phyloP scores from a whole-genome alignment of 1,140 invertebrate genomes.

The Aplysia californica region DNA sequence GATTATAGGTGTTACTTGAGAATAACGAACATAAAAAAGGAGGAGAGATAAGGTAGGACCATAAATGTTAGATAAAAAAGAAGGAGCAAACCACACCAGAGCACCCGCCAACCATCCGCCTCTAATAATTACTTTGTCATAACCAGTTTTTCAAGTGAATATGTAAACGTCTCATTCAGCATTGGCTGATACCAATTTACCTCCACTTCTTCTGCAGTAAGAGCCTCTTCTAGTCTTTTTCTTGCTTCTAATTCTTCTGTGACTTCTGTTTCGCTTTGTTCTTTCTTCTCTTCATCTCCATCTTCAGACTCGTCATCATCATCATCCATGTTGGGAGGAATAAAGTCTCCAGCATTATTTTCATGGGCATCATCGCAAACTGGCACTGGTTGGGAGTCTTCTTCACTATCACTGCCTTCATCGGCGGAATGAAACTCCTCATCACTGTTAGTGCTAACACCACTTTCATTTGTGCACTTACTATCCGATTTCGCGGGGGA shows the following conservation, averaged over 20 bases:
- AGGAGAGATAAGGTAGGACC: not conserved
- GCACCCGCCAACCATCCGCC: no score
- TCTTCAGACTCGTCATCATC: not conserved
- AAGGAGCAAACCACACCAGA: not conserved
- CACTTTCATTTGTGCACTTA: no score
- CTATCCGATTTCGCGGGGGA: no score
- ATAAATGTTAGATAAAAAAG: not conserved
- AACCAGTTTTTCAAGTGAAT: not conserved
- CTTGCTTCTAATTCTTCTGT: constrained; percentile 37
- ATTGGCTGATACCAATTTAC: constrained; percentile 39
- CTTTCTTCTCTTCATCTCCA: constrained; percentile 40
- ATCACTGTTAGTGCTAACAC: constrained; percentile 16
- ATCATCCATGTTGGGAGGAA: not conserved
- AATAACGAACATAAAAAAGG: no score
- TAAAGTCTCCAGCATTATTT: not conserved
- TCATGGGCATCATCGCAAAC: not conserved
- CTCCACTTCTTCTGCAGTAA: constrained; percentile 49
- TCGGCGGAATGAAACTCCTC: constrained; percentile 32
- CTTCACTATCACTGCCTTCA: constrained; percentile 21
- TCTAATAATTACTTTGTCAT: not conserved
- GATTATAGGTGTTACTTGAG: no score
- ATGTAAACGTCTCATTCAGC: not conserved
- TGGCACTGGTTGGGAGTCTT: not conserved
- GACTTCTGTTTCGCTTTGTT: constrained; percentile 39
- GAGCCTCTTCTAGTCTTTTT: constrained; percentile 39